Evolutionary conservation across 2,113 vertebrate genomes (phyloP), one percentile per base, ranked within the genome.

Genomic region (Cololabis saira): DNA sequence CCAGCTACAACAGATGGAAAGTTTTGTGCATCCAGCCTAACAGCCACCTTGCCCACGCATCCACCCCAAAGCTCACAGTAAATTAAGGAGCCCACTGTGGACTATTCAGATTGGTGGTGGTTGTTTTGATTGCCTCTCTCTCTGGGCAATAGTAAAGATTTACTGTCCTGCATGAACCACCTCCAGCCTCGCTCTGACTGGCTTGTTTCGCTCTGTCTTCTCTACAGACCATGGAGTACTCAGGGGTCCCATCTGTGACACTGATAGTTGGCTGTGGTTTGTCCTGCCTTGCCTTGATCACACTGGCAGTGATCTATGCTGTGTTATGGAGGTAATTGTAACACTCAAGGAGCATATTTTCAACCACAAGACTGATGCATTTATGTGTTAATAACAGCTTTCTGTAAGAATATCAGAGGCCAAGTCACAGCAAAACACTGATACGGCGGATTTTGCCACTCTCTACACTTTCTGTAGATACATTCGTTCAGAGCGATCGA

Each of bases 231-330:
- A 99, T 99, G 98, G 95, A 97, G 91, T 96, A 96, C 92, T 95
- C 97, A 93, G 96, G 96, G 86, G 93, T 96, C 87, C 97, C 97
- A 83, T 98, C 97, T 90, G 97, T 99, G 90, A 99, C 98, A 81
- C 90, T 99, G 89, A 98, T 99, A 91, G 94, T 99, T 85, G 98
- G 98, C 93, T 99, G 98, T 87, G 98, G 98, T 89, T 95, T 99
- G 77, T 99, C 98, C 55, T 99, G 98, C 82, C 92, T 99, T 81
- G 95, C 98, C 87, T 94, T 99, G 95, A 92, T 98, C 91, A 97
- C 96, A 27, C 89, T 99, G 85, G 93, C 97, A 66, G 94, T 98
- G 85, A 97, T 99, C 91, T 99, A 99, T 80, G 95, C 93, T 85
- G 94, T 96, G 1, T 84, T 99, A 78, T 99, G 98, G 98, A 98